Percentiles rank a stretch among this genome's conserved stretches.
These are phyloP conservation scores for Lathronympha strigana DNA, from an alignment of 2,888 invertebrate genomes.

Conservation along the genomic window DNA sequence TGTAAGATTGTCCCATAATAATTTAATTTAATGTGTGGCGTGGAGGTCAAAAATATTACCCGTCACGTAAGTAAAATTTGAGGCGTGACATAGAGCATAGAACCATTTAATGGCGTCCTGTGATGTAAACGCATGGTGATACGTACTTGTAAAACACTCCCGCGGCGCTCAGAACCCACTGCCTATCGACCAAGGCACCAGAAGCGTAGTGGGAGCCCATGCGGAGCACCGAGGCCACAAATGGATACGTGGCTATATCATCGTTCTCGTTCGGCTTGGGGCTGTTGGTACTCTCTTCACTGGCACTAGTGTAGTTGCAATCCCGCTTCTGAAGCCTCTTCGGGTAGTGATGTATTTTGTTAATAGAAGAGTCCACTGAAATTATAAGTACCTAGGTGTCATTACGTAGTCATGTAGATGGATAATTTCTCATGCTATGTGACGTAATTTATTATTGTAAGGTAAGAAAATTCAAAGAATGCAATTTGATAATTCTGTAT, in stretches of 20 bases:
- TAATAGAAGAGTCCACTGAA: background rate
- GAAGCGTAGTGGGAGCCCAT: conserved; percentile 69
- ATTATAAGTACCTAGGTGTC: background rate
- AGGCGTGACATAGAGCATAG: too few relatives aligned
- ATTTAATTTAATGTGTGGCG: too few relatives aligned
- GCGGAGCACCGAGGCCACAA: conserved; percentile 68
- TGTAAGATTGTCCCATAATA: too few relatives aligned
- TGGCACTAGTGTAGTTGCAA: background rate
- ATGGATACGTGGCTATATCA: conserved; percentile 60
- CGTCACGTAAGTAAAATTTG: too few relatives aligned
- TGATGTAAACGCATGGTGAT: too few relatives aligned
- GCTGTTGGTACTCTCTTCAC: background rate
- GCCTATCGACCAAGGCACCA: conserved; percentile 65
- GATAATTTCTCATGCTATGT: too few relatives aligned
- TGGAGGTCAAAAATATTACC: too few relatives aligned
- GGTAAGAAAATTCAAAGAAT: too few relatives aligned
- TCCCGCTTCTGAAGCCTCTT: background rate
- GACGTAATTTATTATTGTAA: too few relatives aligned
- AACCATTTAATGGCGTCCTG: too few relatives aligned
- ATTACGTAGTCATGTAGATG: too few relatives aligned
- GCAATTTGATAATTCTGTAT: too few relatives aligned
- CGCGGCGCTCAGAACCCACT: conserved; percentile 69
- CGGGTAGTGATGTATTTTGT: background rate
- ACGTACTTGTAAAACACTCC: conserved; percentile 68
- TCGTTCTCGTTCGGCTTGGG: conserved; percentile 31